Percentiles rank a stretch among this genome's conserved stretches.
Evolutionary conservation across 2,113 vertebrate species (phyloP).

Genomic region (Ammospiza nelsoni): DNA sequence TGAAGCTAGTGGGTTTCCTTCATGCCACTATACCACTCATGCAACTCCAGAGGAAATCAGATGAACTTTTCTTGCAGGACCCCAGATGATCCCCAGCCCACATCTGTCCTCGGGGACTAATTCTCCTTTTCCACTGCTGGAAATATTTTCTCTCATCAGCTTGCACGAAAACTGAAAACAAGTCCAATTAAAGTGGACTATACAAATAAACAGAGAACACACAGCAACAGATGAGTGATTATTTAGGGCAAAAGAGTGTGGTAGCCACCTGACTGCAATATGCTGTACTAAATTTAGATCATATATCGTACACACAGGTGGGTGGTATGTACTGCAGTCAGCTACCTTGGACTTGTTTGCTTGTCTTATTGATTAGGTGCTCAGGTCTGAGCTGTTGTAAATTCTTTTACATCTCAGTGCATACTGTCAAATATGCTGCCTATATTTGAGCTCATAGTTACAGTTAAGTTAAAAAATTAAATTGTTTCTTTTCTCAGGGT

Average conservation of each 20-base stretch:
- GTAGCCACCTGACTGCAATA: neutral
- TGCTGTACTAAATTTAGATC: constrained; percentile 5
- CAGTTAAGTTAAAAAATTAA: neutral
- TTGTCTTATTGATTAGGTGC: constrained; percentile 20
- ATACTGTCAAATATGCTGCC: neutral
- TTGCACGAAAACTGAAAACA: neutral
- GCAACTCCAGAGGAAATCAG: neutral
- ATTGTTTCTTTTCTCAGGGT: constrained; percentile 3
- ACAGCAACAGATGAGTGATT: neutral
- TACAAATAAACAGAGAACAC: neutral
- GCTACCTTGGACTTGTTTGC: constrained; percentile 5
- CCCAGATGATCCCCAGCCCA: neutral
- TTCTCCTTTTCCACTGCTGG: neutral
- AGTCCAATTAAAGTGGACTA: neutral
- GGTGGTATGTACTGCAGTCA: neutral
- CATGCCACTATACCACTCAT: neutral
- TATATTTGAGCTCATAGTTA: neutral
- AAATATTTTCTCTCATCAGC: neutral
- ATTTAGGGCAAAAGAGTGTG: neutral
- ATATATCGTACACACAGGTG: neutral
- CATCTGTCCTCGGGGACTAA: neutral
- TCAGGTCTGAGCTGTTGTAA: neutral
- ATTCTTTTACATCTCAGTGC: neutral
- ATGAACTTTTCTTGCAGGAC: neutral
- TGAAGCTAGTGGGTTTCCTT: neutral